These are phyloP conservation scores for Sericinus montela DNA, from an alignment of 2,888 invertebrate genomes.

Conservation along the genomic window DNA sequence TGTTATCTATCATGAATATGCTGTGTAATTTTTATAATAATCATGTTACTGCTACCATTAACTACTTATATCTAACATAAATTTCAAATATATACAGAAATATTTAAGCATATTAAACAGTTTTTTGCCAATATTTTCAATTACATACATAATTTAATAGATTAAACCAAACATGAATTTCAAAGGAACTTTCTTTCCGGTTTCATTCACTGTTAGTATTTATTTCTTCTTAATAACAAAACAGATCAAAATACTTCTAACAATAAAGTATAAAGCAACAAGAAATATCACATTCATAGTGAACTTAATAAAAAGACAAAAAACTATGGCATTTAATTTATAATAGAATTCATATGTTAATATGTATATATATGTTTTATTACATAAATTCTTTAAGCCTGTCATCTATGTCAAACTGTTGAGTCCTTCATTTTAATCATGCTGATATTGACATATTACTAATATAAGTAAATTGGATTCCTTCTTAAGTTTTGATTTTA, in stretches of 20 bases:
- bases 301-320: neutral
- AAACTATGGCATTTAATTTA: conserved; percentile 2
- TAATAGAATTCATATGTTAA: conserved; percentile 1
- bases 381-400: neutral
- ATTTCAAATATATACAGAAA: conserved; percentile 71
- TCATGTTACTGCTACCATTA: conserved; percentile 44
- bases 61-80: conserved; percentile 68
- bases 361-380: too few relatives aligned
- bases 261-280: conserved; percentile 3
- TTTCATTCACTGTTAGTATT: conserved; percentile 10
- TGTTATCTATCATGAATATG: conserved; percentile 28
- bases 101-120: conserved; percentile 31
- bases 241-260: conserved; percentile 13
- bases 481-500: too few relatives aligned
- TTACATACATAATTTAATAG: conserved; percentile 6
- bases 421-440: too few relatives aligned
- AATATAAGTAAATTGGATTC: too few relatives aligned
- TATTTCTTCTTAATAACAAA: conserved; percentile 10
- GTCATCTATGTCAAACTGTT: neutral
- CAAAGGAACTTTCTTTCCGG: neutral
- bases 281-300: conserved; percentile 5
- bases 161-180: conserved; percentile 15
- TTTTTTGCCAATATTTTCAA: conserved; percentile 21
- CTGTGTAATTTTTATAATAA: conserved; percentile 31
- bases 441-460: too few relatives aligned